phyloP scores from a whole-genome alignment of 1,140 invertebrate genomes.

The Cherax destructor region DNA sequence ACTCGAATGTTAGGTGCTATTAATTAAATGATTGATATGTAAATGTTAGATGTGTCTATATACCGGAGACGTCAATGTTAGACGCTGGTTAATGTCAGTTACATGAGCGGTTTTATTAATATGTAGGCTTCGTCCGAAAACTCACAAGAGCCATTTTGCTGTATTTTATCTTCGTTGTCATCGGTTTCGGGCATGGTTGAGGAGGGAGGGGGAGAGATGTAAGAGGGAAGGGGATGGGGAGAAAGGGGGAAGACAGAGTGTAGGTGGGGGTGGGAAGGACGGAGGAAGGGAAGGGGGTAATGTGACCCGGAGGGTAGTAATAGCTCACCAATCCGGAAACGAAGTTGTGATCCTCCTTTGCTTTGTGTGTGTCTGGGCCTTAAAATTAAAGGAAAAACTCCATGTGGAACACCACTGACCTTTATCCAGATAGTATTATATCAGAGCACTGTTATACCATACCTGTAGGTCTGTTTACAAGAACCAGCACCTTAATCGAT shows the following conservation, averaged over 20 bases:
- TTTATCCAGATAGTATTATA: background rate
- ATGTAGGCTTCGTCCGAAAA: background rate
- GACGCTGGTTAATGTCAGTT: background rate
- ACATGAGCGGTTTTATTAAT: background rate
- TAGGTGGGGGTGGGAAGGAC: background rate
- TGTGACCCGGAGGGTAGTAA: slow-evolving; percentile 25
- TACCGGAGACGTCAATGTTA: background rate
- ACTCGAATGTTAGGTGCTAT: too few species aligned
- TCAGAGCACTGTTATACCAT: background rate
- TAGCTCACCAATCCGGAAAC: background rate
- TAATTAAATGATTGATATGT: too few species aligned
- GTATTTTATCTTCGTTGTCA: slow-evolving; percentile 25
- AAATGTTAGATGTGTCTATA: background rate
- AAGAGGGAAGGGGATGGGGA: background rate
- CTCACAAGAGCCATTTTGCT: slow-evolving; percentile 2
- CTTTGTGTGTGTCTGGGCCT: background rate
- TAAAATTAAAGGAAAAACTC: background rate
- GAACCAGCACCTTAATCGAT: slow-evolving; percentile 27
- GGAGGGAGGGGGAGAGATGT: slow-evolving; percentile 1
- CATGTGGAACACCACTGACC: background rate
- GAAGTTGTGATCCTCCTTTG: background rate
- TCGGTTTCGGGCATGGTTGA: slow-evolving; percentile 21
- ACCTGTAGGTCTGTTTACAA: background rate
- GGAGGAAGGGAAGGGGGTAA: background rate
- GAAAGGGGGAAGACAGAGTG: background rate